A percentile compares a stretch with the other conserved stretches of the same genome.
phyloP scores from a whole-genome alignment of 2,113 vertebrate genomes.

The Orycteropus afer region DNA sequence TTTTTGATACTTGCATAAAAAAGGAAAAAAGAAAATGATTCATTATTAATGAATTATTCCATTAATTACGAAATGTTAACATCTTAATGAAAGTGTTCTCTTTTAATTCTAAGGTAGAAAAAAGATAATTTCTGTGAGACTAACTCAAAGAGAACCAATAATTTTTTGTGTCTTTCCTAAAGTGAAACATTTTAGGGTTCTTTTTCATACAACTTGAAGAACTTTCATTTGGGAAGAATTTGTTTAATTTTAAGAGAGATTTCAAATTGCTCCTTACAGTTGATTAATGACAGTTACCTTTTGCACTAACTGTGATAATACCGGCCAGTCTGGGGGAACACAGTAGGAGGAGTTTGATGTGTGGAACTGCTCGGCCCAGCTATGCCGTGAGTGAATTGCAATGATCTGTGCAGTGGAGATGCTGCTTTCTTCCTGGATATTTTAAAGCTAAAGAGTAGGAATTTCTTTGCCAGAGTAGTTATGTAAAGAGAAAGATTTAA shows the following conservation, averaged over 20 bases:
- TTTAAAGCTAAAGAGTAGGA: not conserved
- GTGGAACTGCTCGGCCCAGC: not conserved
- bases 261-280: not conserved
- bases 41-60: not conserved
- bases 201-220: constrained; percentile 8
- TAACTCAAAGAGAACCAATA: not conserved
- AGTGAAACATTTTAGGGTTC: constrained; percentile 21
- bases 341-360: not conserved
- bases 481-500: not conserved
- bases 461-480: not conserved
- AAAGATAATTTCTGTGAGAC: not conserved
- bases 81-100: not conserved
- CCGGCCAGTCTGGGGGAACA: not conserved
- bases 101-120: constrained; percentile 45
- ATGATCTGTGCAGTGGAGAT: not conserved
- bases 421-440: not conserved
- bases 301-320: not conserved
- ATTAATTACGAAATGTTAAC: not conserved
- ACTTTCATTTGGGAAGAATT: constrained; percentile 28
- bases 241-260: constrained; percentile 5
- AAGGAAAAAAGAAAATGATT: not conserved
- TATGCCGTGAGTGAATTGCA: not conserved
- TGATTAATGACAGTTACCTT: not conserved
- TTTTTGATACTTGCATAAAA: not conserved
- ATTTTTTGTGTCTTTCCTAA: constrained; percentile 7